These are phyloP conservation scores for Acanthaster planci DNA, from an alignment of 35 echinoderm and acorn worm genomes.

Conservation along the genomic window DNA sequence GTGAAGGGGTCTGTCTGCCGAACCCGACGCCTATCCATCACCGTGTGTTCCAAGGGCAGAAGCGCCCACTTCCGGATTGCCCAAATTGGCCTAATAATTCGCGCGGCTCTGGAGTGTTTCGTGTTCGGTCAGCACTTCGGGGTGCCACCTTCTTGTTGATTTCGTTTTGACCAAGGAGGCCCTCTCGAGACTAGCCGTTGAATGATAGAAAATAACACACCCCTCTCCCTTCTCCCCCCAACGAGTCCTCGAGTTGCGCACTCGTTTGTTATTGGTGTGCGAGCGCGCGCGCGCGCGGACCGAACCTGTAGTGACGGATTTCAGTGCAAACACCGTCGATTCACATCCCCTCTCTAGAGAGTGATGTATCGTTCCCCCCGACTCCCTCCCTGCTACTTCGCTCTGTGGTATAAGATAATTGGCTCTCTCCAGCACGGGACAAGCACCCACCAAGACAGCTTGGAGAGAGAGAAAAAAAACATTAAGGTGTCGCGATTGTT, in stretches of 20 bases:
- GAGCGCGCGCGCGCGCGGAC: neutral
- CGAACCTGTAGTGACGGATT: neutral
- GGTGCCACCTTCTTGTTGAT: constrained; percentile 5
- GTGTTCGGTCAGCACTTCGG: constrained; percentile 1
- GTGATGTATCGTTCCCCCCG: constrained; percentile 12
- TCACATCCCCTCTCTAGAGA: constrained; percentile 3
- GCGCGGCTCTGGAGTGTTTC: constrained; percentile 8
- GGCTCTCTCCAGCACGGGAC: neutral
- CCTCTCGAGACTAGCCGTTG: neutral
- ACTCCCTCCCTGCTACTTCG: neutral
- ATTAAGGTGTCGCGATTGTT: too few species aligned
- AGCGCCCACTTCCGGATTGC: constrained; percentile 10
- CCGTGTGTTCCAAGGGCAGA: neutral
- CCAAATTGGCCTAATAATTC: constrained; percentile 21
- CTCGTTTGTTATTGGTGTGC: too few species aligned
- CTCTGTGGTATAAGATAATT: neutral
- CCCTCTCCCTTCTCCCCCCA: too few species aligned
- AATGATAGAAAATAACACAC: too few species aligned
- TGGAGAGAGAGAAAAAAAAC: neutral
- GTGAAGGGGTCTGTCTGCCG: neutral
- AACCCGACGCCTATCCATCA: neutral
- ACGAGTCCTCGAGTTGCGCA: too few species aligned
- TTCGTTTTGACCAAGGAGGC: constrained; percentile 16
- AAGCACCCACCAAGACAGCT: neutral
- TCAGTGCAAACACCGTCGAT: neutral